These are phyloP conservation scores for Strigamia maritima DNA, from an alignment of 2,888 invertebrate genomes.

Conservation along the genomic window DNA sequence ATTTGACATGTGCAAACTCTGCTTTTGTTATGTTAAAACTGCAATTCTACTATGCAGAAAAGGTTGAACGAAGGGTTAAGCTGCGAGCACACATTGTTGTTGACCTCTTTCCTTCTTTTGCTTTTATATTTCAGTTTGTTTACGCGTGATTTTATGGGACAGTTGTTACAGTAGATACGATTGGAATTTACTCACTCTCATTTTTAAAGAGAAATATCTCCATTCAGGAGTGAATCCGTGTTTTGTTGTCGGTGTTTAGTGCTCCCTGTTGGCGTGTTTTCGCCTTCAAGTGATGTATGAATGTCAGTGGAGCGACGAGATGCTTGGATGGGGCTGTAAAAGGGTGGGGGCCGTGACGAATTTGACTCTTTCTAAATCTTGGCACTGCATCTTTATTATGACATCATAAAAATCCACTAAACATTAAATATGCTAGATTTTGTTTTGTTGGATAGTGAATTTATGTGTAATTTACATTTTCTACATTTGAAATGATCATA, in stretches of 20 bases:
- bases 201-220: background rate
- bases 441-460: too few relatives aligned
- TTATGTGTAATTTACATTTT: too few relatives aligned
- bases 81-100: background rate
- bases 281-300: background rate
- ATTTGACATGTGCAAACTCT: background rate
- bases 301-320: background rate
- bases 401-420: too few relatives aligned
- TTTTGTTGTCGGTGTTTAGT: background rate
- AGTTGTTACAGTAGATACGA: background rate
- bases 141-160: background rate
- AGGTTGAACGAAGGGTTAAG: background rate
- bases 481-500: too few relatives aligned
- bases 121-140: background rate
- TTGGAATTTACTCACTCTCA: background rate
- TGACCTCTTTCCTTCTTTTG: background rate
- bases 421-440: too few relatives aligned
- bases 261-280: constrained; percentile 1
- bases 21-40: background rate
- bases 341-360: background rate
- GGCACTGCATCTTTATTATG: background rate
- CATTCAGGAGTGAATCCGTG: background rate
- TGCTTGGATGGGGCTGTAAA: background rate
- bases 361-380: background rate
- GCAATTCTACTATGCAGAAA: background rate